Evolutionary conservation across 2,888 invertebrate species (phyloP).

Genomic region (Leucania comma): DNA sequence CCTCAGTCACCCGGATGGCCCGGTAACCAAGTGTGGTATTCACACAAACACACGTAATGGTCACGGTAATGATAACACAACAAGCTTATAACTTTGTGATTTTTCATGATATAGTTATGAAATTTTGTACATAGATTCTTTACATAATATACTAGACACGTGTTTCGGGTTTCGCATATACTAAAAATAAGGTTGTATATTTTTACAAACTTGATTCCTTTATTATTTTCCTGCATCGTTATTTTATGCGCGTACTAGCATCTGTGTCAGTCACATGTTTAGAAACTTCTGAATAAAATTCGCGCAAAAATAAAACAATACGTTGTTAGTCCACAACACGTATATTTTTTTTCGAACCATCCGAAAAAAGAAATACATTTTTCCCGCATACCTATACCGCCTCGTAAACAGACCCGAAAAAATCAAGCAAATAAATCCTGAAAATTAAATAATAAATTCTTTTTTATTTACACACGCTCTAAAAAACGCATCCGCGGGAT

Average conservation of each 20-base stretch:
- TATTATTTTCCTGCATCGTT: not conserved
- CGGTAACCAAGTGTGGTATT: too few relatives aligned
- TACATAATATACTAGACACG: too few relatives aligned
- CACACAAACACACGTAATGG: too few relatives aligned
- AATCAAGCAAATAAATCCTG: slow-evolving; percentile 54
- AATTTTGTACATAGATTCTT: too few relatives aligned
- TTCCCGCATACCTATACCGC: slow-evolving; percentile 43
- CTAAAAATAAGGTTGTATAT: too few relatives aligned
- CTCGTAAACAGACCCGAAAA: slow-evolving; percentile 45
- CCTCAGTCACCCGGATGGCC: too few relatives aligned
- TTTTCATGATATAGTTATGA: too few relatives aligned
- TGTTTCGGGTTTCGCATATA: too few relatives aligned
- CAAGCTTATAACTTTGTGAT: too few relatives aligned
- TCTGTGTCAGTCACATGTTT: not conserved
- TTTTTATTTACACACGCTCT: slow-evolving; percentile 58
- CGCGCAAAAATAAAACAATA: not conserved
- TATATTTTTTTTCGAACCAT: not conserved
- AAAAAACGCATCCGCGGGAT: slow-evolving; percentile 62
- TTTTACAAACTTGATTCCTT: not conserved
- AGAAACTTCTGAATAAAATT: not conserved
- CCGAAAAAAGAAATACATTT: slow-evolving; percentile 1
- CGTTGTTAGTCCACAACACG: not conserved
- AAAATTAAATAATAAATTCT: slow-evolving; percentile 64
- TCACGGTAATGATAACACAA: too few relatives aligned
- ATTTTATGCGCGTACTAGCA: not conserved